These are phyloP conservation scores for Argyresthia goedartella DNA, from an alignment of 2,888 invertebrate genomes.

Conservation along the genomic window DNA sequence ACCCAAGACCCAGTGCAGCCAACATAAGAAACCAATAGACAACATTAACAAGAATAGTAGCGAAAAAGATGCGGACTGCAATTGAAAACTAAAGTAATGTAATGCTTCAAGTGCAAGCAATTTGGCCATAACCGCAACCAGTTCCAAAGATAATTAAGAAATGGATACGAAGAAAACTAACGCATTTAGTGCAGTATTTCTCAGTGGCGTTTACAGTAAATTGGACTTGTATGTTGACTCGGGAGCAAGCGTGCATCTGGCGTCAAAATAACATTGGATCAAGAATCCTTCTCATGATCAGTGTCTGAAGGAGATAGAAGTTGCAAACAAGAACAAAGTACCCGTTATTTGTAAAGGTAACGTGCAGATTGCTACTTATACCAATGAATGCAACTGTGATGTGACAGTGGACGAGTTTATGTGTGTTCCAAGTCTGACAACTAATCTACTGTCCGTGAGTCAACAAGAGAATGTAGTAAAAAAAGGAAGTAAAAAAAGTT, in stretches of 20 bases:
- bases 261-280: not conserved
- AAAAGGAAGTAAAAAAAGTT: constrained; percentile 8
- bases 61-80: not conserved
- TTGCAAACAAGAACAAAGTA: constrained; percentile 5
- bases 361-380: constrained; percentile 4
- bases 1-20: not conserved
- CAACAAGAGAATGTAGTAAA: constrained; percentile 5
- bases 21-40: not conserved
- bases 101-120: constrained; percentile 9
- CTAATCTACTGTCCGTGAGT: constrained; percentile 9
- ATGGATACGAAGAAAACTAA: constrained; percentile 6
- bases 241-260: too few relatives aligned
- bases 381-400: not conserved
- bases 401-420: constrained; percentile 5
- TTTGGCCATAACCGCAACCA: constrained; percentile 9
- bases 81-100: not conserved
- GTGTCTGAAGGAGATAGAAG: not conserved
- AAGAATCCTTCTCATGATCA: not conserved
- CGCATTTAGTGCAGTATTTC: constrained; percentile 13
- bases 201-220: constrained; percentile 9
- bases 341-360: constrained; percentile 7
- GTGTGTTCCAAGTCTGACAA: constrained; percentile 8
- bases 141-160: constrained; percentile 5
- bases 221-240: constrained; percentile 1
- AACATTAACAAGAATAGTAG: not conserved